These are phyloP conservation scores for Paramormyrops hopkinsi DNA, from an alignment of 2,797 vertebrate species.

Conservation along the genomic window DNA sequence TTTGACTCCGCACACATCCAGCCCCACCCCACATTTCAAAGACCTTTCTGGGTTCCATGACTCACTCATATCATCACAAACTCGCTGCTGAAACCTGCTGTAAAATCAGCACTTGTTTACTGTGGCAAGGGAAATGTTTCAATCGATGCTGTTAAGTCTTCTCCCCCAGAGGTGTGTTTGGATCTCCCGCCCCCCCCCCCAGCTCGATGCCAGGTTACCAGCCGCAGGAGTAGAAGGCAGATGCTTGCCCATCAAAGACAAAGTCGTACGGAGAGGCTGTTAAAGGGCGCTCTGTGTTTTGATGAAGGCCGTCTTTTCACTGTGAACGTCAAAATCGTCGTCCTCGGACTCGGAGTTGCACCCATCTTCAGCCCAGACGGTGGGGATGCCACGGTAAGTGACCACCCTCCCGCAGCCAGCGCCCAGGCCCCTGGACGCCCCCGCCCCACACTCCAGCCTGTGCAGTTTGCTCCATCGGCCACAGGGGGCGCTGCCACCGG, in stretches of 20 bases:
- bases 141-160: neutral
- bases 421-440: conserved; percentile 40
- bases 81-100: too few relatives aligned
- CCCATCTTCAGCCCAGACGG: conserved; percentile 80
- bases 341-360: conserved; percentile 79
- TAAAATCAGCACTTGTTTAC: neutral
- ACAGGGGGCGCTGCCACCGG: conserved; percentile 25
- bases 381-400: conserved; percentile 89
- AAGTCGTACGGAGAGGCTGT: conserved; percentile 42
- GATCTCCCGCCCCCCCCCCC: neutral
- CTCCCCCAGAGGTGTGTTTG: neutral
- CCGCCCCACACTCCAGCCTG: conserved; percentile 48
- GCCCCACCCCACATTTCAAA: neutral
- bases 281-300: conserved; percentile 99
- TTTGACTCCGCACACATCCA: neutral
- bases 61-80: neutral
- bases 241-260: neutral
- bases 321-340: conserved; percentile 77
- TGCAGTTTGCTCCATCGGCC: conserved; percentile 63
- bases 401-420: conserved; percentile 61
- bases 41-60: neutral
- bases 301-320: conserved; percentile 97
- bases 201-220: conserved; percentile 27
- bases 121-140: neutral
- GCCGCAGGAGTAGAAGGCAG: conserved; percentile 33